Evolutionary conservation across 2,888 invertebrate species (phyloP).

Genomic region (Monoplex corrugatus): DNA sequence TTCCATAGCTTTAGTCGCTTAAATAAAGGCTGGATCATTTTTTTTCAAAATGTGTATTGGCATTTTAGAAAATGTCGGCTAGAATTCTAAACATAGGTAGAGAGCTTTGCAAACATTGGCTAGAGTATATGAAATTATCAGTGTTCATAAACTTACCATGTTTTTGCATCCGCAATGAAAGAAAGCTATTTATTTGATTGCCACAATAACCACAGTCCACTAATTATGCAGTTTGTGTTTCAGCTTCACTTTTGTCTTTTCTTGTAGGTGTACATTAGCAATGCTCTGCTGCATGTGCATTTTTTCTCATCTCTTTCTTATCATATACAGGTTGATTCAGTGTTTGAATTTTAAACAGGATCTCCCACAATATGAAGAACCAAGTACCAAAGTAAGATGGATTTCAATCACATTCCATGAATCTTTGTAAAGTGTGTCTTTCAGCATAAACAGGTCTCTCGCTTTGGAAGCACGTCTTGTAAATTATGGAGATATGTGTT

Average conservation of each 20-base stretch:
- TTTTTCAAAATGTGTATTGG: neutral
- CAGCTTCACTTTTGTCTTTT: neutral
- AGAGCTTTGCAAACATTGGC: neutral
- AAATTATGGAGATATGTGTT: neutral
- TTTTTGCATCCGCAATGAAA: neutral
- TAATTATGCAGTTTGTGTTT: neutral
- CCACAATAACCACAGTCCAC: neutral
- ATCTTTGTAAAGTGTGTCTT: neutral
- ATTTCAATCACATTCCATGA: neutral
- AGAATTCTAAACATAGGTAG: neutral
- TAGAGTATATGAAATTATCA: neutral
- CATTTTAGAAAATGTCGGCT: neutral
- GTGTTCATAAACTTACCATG: neutral
- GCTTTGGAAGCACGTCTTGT: neutral
- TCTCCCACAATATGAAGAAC: conserved; percentile 34
- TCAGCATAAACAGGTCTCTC: neutral
- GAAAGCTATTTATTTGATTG: neutral
- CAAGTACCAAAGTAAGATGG: conserved; percentile 31
- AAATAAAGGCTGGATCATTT: conserved; percentile 3
- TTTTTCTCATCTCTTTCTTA: neutral
- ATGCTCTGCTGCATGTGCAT: neutral
- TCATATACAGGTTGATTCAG: neutral
- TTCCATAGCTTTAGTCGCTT: neutral
- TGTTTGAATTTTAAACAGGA: conserved; percentile 15
- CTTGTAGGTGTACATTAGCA: too few species aligned